Conservation (phyloP, 2,888 invertebrate species). For the Syritta pipiens region DNA sequence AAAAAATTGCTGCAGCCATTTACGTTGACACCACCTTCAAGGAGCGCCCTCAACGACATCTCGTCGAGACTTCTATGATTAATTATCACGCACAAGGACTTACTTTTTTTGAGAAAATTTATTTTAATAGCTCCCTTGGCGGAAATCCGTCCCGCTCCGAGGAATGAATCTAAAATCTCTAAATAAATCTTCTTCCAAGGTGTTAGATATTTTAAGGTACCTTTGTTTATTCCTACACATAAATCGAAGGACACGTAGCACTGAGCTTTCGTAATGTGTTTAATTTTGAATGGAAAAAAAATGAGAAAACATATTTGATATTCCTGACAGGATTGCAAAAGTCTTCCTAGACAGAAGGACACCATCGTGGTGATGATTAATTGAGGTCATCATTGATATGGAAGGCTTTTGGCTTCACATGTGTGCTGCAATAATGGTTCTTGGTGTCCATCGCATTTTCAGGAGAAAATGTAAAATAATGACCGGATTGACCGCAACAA, state of each 20-base stretch:
- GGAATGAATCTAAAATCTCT: constrained; percentile 48
- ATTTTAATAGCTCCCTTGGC: constrained; percentile 66
- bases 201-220: no score
- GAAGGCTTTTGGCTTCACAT: constrained; percentile 28
- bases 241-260: constrained; percentile 2
- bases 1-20: constrained; percentile 71
- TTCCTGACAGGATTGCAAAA: neutral
- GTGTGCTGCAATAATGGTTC: constrained; percentile 38
- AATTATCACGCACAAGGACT: constrained; percentile 62
- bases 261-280: constrained; percentile 12
- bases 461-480: constrained; percentile 56
- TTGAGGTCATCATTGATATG: constrained; percentile 60
- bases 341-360: constrained; percentile 1
- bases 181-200: constrained; percentile 42
- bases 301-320: no score
- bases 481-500: constrained; percentile 74
- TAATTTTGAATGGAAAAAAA: constrained; percentile 30
- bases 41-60: constrained; percentile 12
- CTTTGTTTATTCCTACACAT: neutral
- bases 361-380: constrained; percentile 58
- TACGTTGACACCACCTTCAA: constrained; percentile 71
- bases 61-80: constrained; percentile 47
- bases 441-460: constrained; percentile 11
- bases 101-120: constrained; percentile 47
- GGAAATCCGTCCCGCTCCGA: constrained; percentile 49